Evolutionary conservation across 2,797 vertebrate species (phyloP).

Genomic region (Xyrichtys novacula): DNA sequence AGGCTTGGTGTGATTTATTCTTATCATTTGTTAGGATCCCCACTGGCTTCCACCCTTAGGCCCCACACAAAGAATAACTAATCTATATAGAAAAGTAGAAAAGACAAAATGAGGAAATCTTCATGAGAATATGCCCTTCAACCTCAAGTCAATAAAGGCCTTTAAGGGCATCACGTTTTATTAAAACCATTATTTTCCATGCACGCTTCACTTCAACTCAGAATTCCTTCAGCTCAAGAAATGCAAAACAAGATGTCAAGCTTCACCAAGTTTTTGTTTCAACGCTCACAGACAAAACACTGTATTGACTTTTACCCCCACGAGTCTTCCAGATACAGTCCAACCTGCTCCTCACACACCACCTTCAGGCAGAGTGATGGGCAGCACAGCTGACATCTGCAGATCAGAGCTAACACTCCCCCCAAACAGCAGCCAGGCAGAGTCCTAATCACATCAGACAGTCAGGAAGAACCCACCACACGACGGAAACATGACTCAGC

Average conservation of each 20-base stretch:
- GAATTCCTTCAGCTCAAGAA: background rate
- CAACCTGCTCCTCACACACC: background rate
- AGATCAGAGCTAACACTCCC: slow-evolving; percentile 2
- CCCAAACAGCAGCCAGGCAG: background rate
- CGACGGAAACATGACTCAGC: background rate
- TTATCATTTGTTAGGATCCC: too few relatives aligned
- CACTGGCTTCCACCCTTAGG: too few relatives aligned
- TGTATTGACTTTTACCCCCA: background rate
- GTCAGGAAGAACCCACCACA: background rate
- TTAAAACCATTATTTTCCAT: too few relatives aligned
- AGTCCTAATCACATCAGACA: slow-evolving; percentile 22
- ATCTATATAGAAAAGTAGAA: too few relatives aligned
- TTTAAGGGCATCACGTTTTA: background rate
- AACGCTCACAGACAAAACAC: background rate
- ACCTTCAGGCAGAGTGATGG: background rate
- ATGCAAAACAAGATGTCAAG: background rate
- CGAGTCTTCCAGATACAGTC: background rate
- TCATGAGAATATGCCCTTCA: background rate
- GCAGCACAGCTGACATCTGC: slow-evolving; percentile 17
- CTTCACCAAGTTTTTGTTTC: background rate
- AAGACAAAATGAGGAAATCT: background rate
- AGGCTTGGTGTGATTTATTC: too few relatives aligned
- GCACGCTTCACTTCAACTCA: too few relatives aligned
- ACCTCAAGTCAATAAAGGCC: background rate
- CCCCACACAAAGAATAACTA: too few relatives aligned